Evolutionary conservation across 2,113 vertebrate genomes (phyloP).

Genomic region (Pelobates fuscus): DNA sequence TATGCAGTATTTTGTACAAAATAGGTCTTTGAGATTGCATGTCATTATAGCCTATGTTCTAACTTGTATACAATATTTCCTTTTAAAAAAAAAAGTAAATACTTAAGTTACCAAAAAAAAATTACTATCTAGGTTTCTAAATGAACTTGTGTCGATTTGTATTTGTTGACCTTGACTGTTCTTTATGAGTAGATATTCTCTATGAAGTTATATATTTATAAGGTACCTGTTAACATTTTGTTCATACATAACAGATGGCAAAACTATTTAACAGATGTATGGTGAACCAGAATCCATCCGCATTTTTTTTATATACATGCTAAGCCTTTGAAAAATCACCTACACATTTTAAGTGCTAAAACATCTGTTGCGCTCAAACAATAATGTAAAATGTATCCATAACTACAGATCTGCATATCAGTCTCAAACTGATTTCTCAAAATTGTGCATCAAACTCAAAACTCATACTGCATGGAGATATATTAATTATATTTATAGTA

Average conservation of each 20-base stretch:
- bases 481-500: too few species aligned
- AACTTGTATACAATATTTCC: background rate
- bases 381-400: slow-evolving; percentile 48
- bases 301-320: slow-evolving; percentile 41
- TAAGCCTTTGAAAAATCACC: slow-evolving; percentile 52
- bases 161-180: background rate
- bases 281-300: slow-evolving; percentile 32
- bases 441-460: background rate
- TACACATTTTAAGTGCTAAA: slow-evolving; percentile 49
- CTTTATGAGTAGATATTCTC: slow-evolving; percentile 29
- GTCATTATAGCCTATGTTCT: background rate
- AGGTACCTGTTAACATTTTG: slow-evolving; percentile 47
- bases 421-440: background rate
- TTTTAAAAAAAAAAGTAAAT: background rate
- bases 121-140: background rate
- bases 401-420: slow-evolving; percentile 9
- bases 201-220: slow-evolving; percentile 50
- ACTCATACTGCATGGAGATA: too few species aligned
- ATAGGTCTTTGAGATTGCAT: slow-evolving; percentile 22
- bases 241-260: slow-evolving; percentile 48
- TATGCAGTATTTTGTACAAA: slow-evolving; percentile 12
- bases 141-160: slow-evolving; percentile 29
- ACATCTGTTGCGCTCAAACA: slow-evolving; percentile 43
- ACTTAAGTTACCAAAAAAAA: background rate
- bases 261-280: slow-evolving; percentile 50